Evolutionary conservation across 2,888 invertebrate species (phyloP).

Genomic region (Yponomeuta malinellus): DNA sequence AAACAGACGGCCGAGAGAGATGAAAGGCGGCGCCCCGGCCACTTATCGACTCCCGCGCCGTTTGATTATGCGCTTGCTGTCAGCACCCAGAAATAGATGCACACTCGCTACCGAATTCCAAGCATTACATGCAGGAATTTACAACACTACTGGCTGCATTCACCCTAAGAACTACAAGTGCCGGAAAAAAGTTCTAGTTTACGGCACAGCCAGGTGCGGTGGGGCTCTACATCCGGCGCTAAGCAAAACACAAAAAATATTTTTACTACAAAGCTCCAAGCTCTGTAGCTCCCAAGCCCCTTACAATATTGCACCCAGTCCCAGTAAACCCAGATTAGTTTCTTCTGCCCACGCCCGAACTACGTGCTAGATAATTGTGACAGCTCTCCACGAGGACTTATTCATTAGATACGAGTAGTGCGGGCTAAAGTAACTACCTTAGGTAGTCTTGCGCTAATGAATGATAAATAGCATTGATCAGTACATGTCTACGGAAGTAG

Average conservation of each 20-base stretch:
- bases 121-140: conserved; percentile 13
- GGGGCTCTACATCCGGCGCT: conserved; percentile 46
- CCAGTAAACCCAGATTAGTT: conserved; percentile 5
- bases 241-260: conserved; percentile 41
- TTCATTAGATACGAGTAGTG: background rate
- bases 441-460: background rate
- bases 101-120: conserved; percentile 26
- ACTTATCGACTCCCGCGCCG: conserved; percentile 66
- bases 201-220: conserved; percentile 59
- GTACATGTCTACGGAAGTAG: no score
- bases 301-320: conserved; percentile 32
- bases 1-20: conserved; percentile 54
- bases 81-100: conserved; percentile 66
- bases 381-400: background rate
- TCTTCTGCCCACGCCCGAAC: conserved; percentile 13
- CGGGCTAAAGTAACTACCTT: background rate
- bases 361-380: conserved; percentile 1
- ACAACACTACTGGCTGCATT: conserved; percentile 27
- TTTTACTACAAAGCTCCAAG: background rate
- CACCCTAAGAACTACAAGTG: background rate
- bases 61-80: conserved; percentile 61
- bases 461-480: background rate
- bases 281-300: conserved; percentile 22
- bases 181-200: conserved; percentile 16
- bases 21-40: conserved; percentile 64